A percentile compares a stretch with the other conserved stretches of the same genome.
Conservation (phyloP, 92 coral and sea anemone genomes). For the Zoanthus gigantus region DNA sequence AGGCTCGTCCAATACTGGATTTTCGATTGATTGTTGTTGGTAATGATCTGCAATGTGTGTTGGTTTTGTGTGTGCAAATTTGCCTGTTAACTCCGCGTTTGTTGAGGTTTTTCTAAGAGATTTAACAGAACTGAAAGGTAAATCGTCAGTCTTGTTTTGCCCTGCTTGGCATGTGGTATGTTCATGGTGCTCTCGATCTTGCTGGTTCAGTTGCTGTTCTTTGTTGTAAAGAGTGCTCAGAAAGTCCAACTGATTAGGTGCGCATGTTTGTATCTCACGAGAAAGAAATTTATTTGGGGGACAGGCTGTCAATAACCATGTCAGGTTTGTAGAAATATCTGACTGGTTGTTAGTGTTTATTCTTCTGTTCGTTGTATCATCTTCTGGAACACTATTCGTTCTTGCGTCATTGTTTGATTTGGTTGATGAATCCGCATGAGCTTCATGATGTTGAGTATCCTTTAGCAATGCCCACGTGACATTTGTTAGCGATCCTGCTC, state of each 20-base stretch:
- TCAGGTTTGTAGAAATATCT: not conserved
- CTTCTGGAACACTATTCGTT: not conserved
- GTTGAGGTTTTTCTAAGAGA: not conserved
- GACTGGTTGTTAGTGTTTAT: not conserved
- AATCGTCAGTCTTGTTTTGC: not conserved
- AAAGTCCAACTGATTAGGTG: not conserved
- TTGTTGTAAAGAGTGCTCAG: not conserved
- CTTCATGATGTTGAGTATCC: not conserved
- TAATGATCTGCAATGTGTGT: not conserved
- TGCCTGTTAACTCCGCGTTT: not conserved
- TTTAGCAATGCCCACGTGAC: conserved; percentile 33
- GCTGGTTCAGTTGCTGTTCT: not conserved
- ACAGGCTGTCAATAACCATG: conserved; percentile 8
- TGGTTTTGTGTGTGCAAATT: not conserved
- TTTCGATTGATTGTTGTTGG: not conserved
- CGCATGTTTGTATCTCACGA: not conserved
- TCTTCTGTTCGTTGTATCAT: not conserved
- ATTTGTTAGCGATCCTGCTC: conserved; percentile 1
- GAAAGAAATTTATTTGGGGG: not conserved
- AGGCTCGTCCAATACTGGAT: conserved; percentile 22
- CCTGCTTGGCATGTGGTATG: not conserved
- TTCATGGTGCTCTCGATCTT: not conserved
- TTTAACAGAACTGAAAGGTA: not conserved
- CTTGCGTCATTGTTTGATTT: not conserved
- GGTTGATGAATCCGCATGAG: not conserved